Percentiles rank a stretch among this genome's conserved stretches.
phyloP scores from a whole-genome alignment of 1,140 invertebrate genomes.

The Meloidogyne hapla region DNA sequence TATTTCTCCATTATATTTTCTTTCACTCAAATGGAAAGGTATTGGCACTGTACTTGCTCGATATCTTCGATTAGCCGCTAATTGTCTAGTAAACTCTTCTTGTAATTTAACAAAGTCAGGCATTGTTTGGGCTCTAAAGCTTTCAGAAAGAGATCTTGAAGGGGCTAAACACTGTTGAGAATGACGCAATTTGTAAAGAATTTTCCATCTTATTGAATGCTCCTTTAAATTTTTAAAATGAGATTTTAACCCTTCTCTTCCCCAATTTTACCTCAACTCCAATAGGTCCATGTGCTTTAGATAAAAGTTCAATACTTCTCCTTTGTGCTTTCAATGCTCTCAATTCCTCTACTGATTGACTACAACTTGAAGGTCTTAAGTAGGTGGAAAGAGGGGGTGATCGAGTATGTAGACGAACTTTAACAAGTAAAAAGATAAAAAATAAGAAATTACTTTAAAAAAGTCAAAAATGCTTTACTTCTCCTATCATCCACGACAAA shows the following conservation, averaged over 20 bases:
- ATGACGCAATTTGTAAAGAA: constrained; percentile 25
- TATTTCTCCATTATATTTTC: background rate
- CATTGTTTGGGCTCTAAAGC: constrained; percentile 6
- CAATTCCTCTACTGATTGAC: constrained; percentile 6
- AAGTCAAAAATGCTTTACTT: background rate
- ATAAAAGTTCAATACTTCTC: constrained; percentile 21
- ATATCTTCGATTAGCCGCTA: constrained; percentile 14
- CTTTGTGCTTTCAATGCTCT: constrained; percentile 1
- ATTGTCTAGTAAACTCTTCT: constrained; percentile 15
- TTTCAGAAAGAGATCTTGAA: background rate
- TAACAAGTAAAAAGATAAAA: no score
- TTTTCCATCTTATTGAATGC: constrained; percentile 35
- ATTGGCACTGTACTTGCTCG: constrained; percentile 11
- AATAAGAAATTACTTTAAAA: no score
- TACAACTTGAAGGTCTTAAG: constrained; percentile 6
- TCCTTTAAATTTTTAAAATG: constrained; percentile 15
- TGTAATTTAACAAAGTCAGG: constrained; percentile 32
- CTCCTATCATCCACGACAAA: background rate
- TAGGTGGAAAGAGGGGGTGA: constrained; percentile 22
- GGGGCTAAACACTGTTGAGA: constrained; percentile 19
- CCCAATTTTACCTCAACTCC: constrained; percentile 21
- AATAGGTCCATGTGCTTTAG: constrained; percentile 11
- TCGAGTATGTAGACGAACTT: background rate
- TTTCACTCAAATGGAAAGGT: constrained; percentile 26
- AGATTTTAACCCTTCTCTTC: background rate